Base-by-base conservation (phyloP, 2,797 vertebrate species). In the Crenuchus spilurus region DNA sequence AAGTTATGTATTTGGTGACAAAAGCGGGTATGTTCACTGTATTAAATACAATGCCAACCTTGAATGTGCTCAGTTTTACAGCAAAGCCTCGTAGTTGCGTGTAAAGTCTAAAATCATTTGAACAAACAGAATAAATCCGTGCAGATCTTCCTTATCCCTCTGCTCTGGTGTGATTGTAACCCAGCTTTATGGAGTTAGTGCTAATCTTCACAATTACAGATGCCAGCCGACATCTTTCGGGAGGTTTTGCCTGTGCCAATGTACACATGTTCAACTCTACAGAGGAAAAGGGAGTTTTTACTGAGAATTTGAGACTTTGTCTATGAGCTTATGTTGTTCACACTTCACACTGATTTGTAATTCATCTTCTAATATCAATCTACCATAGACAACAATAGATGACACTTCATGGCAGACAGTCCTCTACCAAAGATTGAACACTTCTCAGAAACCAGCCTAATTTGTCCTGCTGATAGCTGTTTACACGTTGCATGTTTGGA, bases 1-100 rank as follows among this genome's bases (percentile, higher is more conserved):
- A 83, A 98, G 93, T 85, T 98, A 98, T 0, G 94, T 98, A 6
- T 99, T 99, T 84, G 97, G 95, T 86, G 96, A 99, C 85, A 97
- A 94, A 78, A 96, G 95, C 13, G 96, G 98, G 98, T 99, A 91
- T 51, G 95, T 82, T 66, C 72, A 75, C 13, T 44, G 14, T 26
- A 39, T 35, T 39, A 54, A 42, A 6, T 48, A 3, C 57, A 20
- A 2, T 24, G 14, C 30, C 48, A 41, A 18, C 6, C 18, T 11
- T 49, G 3, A 46, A 22, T 57, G 46, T 22, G 13, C 22, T 55
- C 26, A 24, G 28, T 18, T n/a, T 42, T 33, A 9, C 26, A 54
- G 14, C n/a, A 26, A 26, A 28, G 10, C 9, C 20, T 13, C 18
- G n/a, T 8, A n/a, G 10, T 13, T 69, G 8, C 37, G 44, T 54